Percentiles rank a stretch among this genome's conserved stretches.
Evolutionary conservation across 2,888 invertebrate species (phyloP).

Genomic region (Branchellion lobata): DNA sequence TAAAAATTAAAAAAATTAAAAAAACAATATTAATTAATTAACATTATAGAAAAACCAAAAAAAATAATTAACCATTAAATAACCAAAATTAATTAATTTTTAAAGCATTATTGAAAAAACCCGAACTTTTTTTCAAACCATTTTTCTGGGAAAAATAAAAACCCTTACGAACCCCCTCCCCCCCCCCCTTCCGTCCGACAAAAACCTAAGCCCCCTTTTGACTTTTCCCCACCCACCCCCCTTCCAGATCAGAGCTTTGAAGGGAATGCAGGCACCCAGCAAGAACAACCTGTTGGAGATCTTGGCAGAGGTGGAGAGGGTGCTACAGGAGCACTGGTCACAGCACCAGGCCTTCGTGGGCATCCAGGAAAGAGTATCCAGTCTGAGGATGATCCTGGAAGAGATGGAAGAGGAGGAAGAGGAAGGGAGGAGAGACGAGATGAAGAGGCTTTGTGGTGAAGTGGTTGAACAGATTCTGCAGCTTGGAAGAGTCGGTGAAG

Average conservation of each 20-base stretch:
- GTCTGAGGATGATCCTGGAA: slow-evolving; percentile 57
- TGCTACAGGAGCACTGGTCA: slow-evolving; percentile 56
- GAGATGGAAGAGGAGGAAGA: slow-evolving; percentile 52
- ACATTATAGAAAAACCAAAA: no score
- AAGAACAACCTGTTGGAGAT: slow-evolving; percentile 55
- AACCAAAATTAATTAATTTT: no score
- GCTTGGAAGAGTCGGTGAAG: neutral
- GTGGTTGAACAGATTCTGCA: neutral
- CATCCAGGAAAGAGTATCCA: slow-evolving; percentile 58
- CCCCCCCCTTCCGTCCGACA: neutral
- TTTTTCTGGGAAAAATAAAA: no score
- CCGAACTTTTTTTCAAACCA: no score
- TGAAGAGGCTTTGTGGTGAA: no score
- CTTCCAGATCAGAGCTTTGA: slow-evolving; percentile 55
- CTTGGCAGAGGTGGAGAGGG: slow-evolving; percentile 56
- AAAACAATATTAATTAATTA: no score
- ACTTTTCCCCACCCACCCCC: neutral
- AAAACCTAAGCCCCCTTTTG: neutral
- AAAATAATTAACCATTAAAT: no score
- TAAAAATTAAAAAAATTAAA: no score
- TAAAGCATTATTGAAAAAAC: no score
- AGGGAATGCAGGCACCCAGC: slow-evolving; percentile 54
- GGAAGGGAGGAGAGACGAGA: no score
- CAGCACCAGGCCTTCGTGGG: slow-evolving; percentile 59
- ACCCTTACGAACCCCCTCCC: no score